phyloP scores from a whole-genome alignment of 2,797 vertebrate species.

The Psittacula derbiana region DNA sequence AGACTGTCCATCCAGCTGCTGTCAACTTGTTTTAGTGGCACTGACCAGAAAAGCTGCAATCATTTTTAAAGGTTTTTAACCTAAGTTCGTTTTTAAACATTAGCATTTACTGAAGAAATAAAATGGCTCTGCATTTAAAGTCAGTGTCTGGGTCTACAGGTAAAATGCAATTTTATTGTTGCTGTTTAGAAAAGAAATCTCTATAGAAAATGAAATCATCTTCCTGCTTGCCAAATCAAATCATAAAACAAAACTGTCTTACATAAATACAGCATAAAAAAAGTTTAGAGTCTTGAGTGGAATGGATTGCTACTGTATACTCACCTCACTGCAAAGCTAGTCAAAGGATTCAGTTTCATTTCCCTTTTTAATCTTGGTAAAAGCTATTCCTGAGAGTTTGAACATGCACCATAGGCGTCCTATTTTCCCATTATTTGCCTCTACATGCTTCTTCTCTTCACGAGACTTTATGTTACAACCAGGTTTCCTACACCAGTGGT shows the following conservation, averaged over 20 bases:
- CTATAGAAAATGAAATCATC: constrained; percentile 23
- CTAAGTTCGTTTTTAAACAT: constrained; percentile 1
- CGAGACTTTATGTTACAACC: constrained; percentile 41
- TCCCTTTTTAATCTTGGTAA: constrained; percentile 69
- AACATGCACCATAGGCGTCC: constrained; percentile 58
- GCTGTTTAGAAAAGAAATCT: not conserved
- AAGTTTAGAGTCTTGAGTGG: constrained; percentile 35
- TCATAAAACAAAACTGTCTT: constrained; percentile 36
- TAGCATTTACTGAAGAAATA: not conserved
- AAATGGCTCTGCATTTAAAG: not conserved
- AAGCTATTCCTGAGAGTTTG: constrained; percentile 64
- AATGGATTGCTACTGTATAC: constrained; percentile 52
- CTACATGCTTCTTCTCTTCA: constrained; percentile 53
- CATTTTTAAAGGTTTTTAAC: not conserved
- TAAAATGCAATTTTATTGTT: not conserved
- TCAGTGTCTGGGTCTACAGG: not conserved
- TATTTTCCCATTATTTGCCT: constrained; percentile 65
- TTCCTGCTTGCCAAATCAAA: constrained; percentile 30
- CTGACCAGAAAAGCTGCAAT: not conserved
- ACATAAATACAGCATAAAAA: constrained; percentile 51
- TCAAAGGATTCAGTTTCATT: constrained; percentile 61
- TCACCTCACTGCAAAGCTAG: constrained; percentile 50
- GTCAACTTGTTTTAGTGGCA: not conserved
- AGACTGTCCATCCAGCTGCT: not conserved
- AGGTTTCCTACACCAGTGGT: constrained; percentile 64